These are phyloP conservation scores for Paraescarpia echinospica DNA, from an alignment of 1,140 invertebrate genomes.

Conservation along the genomic window DNA sequence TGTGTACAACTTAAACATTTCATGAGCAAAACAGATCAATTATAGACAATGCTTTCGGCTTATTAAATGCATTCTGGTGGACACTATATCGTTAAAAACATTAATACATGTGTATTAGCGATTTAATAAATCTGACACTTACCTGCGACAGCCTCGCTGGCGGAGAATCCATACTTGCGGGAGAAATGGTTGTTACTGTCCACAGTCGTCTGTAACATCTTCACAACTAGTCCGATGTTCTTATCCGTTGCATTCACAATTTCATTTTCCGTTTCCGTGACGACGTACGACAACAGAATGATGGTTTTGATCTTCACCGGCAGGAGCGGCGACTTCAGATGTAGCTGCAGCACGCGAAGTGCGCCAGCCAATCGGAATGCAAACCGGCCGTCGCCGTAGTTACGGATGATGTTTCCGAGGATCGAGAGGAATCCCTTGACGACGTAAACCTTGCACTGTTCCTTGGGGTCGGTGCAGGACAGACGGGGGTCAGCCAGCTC, in stretches of 20 bases:
- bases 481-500: conserved; percentile 14
- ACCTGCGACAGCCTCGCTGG: conserved; percentile 21
- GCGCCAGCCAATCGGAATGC: conserved; percentile 12
- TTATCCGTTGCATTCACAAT: conserved; percentile 23
- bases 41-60: no score
- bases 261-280: conserved; percentile 22
- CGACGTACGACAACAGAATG: conserved; percentile 23
- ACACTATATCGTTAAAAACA: no score
- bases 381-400: background rate
- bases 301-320: conserved; percentile 20
- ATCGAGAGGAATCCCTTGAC: conserved; percentile 19
- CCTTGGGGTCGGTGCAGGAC: conserved; percentile 10
- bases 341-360: conserved; percentile 11
- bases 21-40: no score
- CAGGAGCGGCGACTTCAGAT: conserved; percentile 11
- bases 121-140: no score
- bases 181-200: conserved; percentile 19
- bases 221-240: conserved; percentile 16
- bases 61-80: no score
- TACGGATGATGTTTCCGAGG: conserved; percentile 17
- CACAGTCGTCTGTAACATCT: conserved; percentile 18
- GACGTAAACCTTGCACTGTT: conserved; percentile 11
- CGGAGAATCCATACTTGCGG: conserved; percentile 15
- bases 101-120: no score
- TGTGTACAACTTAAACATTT: no score